Evolutionary conservation across 2,888 invertebrate genomes (phyloP), one percentile per base, ranked within the genome.

Genomic region (Phorcus lineatus): DNA sequence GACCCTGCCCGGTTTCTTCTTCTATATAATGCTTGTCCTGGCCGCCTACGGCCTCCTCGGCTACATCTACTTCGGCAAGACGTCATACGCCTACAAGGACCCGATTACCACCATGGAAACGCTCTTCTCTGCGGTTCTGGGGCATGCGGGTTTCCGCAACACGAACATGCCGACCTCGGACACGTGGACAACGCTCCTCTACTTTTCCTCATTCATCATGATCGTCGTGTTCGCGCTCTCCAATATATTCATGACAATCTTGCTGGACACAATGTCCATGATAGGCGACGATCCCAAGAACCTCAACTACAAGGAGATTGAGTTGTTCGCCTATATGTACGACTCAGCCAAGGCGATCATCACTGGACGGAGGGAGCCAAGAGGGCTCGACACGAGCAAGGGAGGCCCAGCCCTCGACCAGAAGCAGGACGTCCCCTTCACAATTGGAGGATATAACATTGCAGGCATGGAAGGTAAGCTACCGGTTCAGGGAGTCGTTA

Each of bases 241-340:
- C 62, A 89, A 87, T 13, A 88, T 88, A 85, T 89, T 89, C 76
- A 79, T 89, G 77, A 86, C 88, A 9, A 85, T 90, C n/a, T 82
- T 90, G n/a, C 40, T 79, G 79, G 79, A 79, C 47, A 57, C 57
- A 13, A 79, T 79, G 79, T 55, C 53, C 4, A 57, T 74, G 74
- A 36, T 74, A 9, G 57, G 28, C 19, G 57, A 79, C 31, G 57
- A 70, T 13, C 77, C 77, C 36, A 54, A 53, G 53, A 36, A 52
- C 17, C 40, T 66, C 3, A 24, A 52, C 47, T 67, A 79, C 24
- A 47, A 55, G 17, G 74, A 79, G 19, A 57, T 74, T 6, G 74
- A 79, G 31, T 53, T 79, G 40, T 74, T 74, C 9, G 22, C 74
- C 2, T 79, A 79, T 40, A 70, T 79, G 79, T 79, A 74, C 74